Base-by-base conservation (phyloP, 2,113 vertebrate species). In the Tapirus terrestris region DNA sequence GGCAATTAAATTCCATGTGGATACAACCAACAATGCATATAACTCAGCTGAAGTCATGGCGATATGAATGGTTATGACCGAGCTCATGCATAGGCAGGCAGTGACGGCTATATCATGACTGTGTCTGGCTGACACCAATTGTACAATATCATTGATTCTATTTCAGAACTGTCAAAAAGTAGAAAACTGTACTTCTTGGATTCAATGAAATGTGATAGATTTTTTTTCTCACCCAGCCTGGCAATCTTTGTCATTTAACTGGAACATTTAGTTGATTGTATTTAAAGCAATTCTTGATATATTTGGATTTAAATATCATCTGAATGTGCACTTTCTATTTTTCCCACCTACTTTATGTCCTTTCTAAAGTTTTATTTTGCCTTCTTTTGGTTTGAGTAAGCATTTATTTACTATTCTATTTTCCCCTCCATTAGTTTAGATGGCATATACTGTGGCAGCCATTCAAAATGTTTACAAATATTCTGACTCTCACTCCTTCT, bases 231-330 rank as follows among this genome's bases (percentile, higher is more conserved):
- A 73, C 36, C 33, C 39, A 82, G 17, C 0, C 25, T 17, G n/a
- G 51, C 36, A 36, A 79, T 27, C n/a, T 82, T 92, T 96, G 45
- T 75, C 77, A 80, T 87, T 70, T 88, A 93, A 75, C 31, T 90
- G 13, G 51, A 80, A 73, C 45, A 77, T 77, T 67, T 81, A 63
- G 60, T 56, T 81, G 53, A 75, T 79, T 61, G 45, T n/a, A 70
- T 39, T 89, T 89, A 72, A 72, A 67, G 70, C 45, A 91, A 72
- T 73, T 43, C 70, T 51, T 75, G 39, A 68, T 56, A 33, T 67
- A 73, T 76, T 76, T 94, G 31, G 16, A 84, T 76, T 92, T 61
- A 61, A 70, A 90, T 65, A 45, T 53, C 63, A 75, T 39, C 48
- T 75, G 77, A 36, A 72, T 51, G 21, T 85, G 14, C 17, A 61